Percentiles rank a stretch among this genome's conserved stretches.
These are phyloP conservation scores for Leptogaster cylindrica DNA, from an alignment of 2,888 invertebrate species.

Conservation along the genomic window DNA sequence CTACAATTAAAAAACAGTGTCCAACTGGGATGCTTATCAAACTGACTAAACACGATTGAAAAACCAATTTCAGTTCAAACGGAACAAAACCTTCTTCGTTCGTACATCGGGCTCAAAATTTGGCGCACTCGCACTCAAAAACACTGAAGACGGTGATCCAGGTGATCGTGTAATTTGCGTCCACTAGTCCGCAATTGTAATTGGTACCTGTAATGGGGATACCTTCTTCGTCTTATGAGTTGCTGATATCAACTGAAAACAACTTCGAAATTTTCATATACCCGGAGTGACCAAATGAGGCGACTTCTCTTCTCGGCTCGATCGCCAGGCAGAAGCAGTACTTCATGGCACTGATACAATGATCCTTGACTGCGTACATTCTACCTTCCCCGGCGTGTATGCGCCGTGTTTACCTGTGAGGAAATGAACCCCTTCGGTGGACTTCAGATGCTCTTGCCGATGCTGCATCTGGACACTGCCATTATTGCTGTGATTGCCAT, in stretches of 20 bases:
- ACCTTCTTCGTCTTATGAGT: constrained; percentile 62
- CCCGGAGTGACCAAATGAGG: constrained; percentile 51
- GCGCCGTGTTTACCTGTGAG: constrained; percentile 26
- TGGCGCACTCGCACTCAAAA: background rate
- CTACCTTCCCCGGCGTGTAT: background rate
- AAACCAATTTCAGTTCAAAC: too few relatives aligned
- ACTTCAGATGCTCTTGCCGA: constrained; percentile 26
- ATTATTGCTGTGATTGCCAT: constrained; percentile 24
- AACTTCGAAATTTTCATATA: constrained; percentile 60
- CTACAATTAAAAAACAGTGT: background rate
- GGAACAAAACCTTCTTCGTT: background rate
- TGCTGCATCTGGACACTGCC: constrained; percentile 31
- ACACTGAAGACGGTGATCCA: background rate
- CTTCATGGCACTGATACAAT: constrained; percentile 12
- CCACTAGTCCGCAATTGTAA: constrained; percentile 8
- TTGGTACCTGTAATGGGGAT: constrained; percentile 12
- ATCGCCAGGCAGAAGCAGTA: constrained; percentile 28
- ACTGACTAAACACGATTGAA: too few relatives aligned
- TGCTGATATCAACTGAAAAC: constrained; percentile 64
- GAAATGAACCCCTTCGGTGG: constrained; percentile 39
- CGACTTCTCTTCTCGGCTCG: constrained; percentile 33
- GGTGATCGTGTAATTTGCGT: background rate
- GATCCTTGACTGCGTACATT: constrained; percentile 7
- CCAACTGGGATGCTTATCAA: background rate
- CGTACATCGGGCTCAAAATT: background rate